Evolutionary conservation across 2,113 vertebrate genomes (phyloP).

Genomic region (Athene cunicularia): DNA sequence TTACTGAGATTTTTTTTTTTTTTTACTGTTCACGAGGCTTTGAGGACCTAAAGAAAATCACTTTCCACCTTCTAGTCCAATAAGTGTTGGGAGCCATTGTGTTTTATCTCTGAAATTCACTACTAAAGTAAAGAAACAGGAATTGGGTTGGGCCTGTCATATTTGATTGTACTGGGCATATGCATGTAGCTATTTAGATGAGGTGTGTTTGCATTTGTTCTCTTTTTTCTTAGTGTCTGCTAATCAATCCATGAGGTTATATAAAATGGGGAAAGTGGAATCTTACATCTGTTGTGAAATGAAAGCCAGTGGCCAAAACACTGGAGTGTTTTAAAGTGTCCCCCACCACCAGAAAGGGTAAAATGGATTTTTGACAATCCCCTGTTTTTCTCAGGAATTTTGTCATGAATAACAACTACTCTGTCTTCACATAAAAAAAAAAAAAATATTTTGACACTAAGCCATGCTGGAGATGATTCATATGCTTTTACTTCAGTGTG

Average conservation of each 20-base stretch:
- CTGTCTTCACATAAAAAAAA: background rate
- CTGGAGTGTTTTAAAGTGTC: background rate
- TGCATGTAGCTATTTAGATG: background rate
- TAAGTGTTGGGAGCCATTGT: background rate
- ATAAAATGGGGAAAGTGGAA: background rate
- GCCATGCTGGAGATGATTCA: background rate
- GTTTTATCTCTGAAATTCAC: background rate
- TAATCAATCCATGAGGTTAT: background rate
- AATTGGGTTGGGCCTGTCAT: background rate
- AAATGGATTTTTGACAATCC: background rate
- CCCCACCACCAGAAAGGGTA: background rate
- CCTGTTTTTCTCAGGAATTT: background rate
- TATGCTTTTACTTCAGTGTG: background rate
- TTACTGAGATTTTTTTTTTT: background rate
- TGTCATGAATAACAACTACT: background rate
- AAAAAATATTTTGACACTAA: background rate
- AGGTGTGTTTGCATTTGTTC: background rate
- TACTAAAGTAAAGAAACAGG: background rate
- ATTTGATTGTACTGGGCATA: background rate
- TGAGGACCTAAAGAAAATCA: background rate
- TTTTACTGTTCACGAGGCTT: background rate
- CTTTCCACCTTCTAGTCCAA: background rate
- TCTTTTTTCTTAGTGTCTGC: background rate
- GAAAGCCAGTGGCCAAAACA: background rate
- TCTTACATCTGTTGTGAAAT: background rate